These are phyloP conservation scores for Lontra canadensis DNA, from an alignment of 2,113 vertebrate genomes.

Conservation along the genomic window DNA sequence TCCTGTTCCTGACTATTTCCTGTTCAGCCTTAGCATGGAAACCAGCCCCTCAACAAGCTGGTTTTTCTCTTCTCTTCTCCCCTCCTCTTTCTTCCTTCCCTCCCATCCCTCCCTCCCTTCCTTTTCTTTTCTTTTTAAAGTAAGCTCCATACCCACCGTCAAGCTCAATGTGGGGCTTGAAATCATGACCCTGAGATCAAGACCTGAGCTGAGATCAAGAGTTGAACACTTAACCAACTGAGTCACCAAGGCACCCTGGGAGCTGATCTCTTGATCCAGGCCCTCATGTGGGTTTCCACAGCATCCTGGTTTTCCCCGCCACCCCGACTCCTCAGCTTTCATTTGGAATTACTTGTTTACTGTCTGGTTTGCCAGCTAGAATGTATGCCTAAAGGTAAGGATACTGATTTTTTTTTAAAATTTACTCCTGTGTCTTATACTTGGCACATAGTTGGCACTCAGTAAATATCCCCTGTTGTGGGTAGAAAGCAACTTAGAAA, in stretches of 20 bases:
- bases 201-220: background rate
- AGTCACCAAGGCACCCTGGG: background rate
- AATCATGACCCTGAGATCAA: background rate
- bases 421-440: background rate
- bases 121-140: background rate
- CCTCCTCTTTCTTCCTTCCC: too few species aligned
- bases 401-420: background rate
- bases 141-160: background rate
- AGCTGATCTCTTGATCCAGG: background rate
- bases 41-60: background rate
- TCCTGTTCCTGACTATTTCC: background rate
- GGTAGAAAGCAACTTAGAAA: background rate
- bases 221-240: background rate
- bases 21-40: background rate
- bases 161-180: background rate
- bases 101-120: too few species aligned
- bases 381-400: background rate
- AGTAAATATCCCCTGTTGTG: background rate
- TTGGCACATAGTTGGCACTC: slow-evolving; percentile 5
- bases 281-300: background rate
- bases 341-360: background rate
- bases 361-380: background rate
- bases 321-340: background rate
- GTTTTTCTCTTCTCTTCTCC: background rate
- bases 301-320: background rate